These are phyloP conservation scores for Pagetopsis macropterus DNA, from an alignment of 2,797 vertebrate genomes.

Conservation along the genomic window DNA sequence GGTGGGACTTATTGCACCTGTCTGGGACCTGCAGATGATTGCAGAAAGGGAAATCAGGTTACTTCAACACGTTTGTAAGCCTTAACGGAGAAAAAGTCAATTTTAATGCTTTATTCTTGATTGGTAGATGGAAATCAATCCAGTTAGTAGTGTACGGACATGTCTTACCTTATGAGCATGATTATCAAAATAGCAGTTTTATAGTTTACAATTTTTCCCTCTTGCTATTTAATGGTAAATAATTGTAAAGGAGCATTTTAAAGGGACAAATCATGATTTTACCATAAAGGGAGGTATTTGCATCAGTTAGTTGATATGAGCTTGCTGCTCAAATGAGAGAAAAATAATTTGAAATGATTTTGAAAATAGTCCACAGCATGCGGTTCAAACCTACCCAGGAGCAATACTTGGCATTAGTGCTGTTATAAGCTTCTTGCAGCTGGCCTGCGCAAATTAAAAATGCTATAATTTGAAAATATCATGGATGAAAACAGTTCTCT, in stretches of 20 bases:
- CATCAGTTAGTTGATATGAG: slow-evolving; percentile 12
- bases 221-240: too few species aligned
- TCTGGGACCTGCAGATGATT: slow-evolving; percentile 84
- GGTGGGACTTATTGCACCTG: slow-evolving; percentile 88
- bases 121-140: neutral
- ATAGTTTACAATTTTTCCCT: neutral
- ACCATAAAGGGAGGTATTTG: neutral
- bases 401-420: slow-evolving; percentile 1
- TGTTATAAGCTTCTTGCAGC: slow-evolving; percentile 15
- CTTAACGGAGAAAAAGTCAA: neutral
- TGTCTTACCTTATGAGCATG: too few species aligned
- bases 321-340: slow-evolving; percentile 20
- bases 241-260: neutral
- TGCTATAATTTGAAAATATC: slow-evolving; percentile 13
- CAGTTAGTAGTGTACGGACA: neutral
- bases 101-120: neutral
- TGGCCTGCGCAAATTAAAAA: slow-evolving; percentile 6
- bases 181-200: neutral
- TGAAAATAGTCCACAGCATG: slow-evolving; percentile 24
- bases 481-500: neutral
- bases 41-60: neutral
- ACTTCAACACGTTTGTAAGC: neutral
- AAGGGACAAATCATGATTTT: neutral
- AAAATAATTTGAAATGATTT: neutral
- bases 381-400: slow-evolving; percentile 9